A percentile compares a stretch with the other conserved stretches of the same genome.
Evolutionary conservation across 2,797 vertebrate species (phyloP).

Genomic region (Sebastes hubbsi): DNA sequence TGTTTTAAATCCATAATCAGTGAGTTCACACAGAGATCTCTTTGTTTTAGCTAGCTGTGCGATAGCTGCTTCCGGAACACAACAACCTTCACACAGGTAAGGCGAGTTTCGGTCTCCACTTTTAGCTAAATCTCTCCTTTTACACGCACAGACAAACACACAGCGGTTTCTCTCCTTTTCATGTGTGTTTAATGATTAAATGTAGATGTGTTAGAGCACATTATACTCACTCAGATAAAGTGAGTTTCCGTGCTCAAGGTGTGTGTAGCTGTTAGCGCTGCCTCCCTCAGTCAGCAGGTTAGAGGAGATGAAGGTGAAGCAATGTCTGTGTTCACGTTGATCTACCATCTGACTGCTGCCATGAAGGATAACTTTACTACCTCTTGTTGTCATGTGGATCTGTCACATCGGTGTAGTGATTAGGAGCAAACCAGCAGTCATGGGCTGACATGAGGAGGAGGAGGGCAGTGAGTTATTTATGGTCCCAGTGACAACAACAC

Average conservation of each 20-base stretch:
- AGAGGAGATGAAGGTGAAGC: constrained; percentile 44
- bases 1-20: neutral
- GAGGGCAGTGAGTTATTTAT: constrained; percentile 81
- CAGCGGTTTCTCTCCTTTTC: neutral
- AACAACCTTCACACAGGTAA: constrained; percentile 82
- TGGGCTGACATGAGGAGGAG: constrained; percentile 49
- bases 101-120: constrained; percentile 75
- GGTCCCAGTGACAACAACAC: constrained; percentile 45
- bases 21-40: constrained; percentile 14
- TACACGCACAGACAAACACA: neutral
- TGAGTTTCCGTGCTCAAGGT: constrained; percentile 50
- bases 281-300: neutral
- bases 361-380: constrained; percentile 34
- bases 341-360: neutral
- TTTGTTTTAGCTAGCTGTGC: constrained; percentile 68
- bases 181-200: rapidly evolving
- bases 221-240: neutral
- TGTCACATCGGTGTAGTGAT: constrained; percentile 59
- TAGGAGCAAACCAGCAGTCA: constrained; percentile 49
- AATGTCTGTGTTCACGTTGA: neutral
- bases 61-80: constrained; percentile 79
- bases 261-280: constrained; percentile 44
- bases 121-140: neutral
- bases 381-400: constrained; percentile 41
- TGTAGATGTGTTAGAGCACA: neutral